Percentiles rank a stretch among this genome's conserved stretches.
Conservation (phyloP, 1,140 invertebrate species). For the Dendroctonus valens region DNA sequence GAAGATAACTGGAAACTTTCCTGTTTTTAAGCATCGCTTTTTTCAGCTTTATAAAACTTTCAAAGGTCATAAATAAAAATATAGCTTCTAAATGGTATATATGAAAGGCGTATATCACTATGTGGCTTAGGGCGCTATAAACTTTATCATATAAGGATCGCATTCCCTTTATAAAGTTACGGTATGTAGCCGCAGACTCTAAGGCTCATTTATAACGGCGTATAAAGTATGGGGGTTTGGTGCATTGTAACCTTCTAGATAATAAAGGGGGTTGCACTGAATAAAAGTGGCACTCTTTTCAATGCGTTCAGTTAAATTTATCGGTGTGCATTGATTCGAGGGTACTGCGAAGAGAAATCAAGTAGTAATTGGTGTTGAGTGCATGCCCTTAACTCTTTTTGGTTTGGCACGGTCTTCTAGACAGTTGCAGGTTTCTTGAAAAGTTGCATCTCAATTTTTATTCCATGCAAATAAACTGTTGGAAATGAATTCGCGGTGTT, state of each 20-base stretch:
- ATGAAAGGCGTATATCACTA: slow-evolving; percentile 11
- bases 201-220: slow-evolving; percentile 8
- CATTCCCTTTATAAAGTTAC: slow-evolving; percentile 13
- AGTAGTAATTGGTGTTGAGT: too few relatives aligned
- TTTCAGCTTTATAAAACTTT: too few relatives aligned
- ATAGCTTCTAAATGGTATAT: slow-evolving; percentile 9
- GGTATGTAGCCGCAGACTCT: slow-evolving; percentile 2
- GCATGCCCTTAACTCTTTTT: too few relatives aligned
- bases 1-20: neutral
- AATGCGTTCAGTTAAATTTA: too few relatives aligned
- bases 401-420: too few relatives aligned
- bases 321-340: too few relatives aligned
- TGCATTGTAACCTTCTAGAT: slow-evolving; percentile 1
- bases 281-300: neutral
- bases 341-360: too few relatives aligned
- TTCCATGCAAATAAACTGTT: too few relatives aligned
- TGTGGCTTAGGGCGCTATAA: slow-evolving; percentile 1
- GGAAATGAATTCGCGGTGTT: too few relatives aligned
- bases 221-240: neutral
- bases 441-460: too few relatives aligned
- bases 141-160: slow-evolving; percentile 12
- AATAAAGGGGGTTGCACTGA: neutral
- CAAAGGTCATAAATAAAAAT: slow-evolving; percentile 6
- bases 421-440: too few relatives aligned
- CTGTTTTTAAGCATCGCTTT: neutral